A percentile compares a stretch with the other conserved stretches of the same genome.
These are phyloP conservation scores for Heteromormyrus szaboi DNA, from an alignment of 2,797 vertebrate species.

Conservation along the genomic window DNA sequence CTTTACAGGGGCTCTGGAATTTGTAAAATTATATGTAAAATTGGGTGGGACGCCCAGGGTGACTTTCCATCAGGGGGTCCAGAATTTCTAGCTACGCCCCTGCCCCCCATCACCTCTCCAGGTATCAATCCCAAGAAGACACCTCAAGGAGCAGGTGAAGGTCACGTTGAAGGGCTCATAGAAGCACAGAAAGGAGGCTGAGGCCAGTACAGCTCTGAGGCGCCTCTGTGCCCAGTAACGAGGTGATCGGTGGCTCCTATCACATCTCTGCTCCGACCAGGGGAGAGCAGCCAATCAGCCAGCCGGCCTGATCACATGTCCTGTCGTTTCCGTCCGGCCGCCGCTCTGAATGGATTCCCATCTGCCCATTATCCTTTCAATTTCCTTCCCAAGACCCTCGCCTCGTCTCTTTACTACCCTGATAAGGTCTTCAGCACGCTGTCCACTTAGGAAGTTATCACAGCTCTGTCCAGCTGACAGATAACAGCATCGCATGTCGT, in stretches of 20 bases:
- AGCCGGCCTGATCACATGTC: background rate
- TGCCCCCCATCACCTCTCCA: background rate
- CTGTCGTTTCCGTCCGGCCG: background rate
- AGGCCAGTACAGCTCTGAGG: background rate
- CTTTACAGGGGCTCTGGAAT: background rate
- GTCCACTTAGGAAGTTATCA: background rate
- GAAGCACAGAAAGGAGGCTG: background rate
- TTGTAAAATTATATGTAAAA: background rate
- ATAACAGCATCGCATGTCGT: background rate
- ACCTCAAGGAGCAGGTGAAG: background rate
- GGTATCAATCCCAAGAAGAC: background rate
- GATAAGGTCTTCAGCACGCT: background rate
- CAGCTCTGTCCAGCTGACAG: background rate
- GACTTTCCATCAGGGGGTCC: background rate
- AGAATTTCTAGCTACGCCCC: background rate
- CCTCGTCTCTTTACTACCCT: background rate
- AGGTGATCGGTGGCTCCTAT: background rate
- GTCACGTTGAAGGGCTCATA: background rate
- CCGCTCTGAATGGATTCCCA: background rate
- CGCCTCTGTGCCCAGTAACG: background rate
- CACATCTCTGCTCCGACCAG: background rate
- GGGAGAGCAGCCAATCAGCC: background rate
- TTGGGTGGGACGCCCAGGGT: background rate
- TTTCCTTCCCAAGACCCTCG: background rate
- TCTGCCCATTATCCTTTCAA: background rate